phyloP scores from a whole-genome alignment of 2,797 vertebrate genomes.

The Rhinichthys osculus region DNA sequence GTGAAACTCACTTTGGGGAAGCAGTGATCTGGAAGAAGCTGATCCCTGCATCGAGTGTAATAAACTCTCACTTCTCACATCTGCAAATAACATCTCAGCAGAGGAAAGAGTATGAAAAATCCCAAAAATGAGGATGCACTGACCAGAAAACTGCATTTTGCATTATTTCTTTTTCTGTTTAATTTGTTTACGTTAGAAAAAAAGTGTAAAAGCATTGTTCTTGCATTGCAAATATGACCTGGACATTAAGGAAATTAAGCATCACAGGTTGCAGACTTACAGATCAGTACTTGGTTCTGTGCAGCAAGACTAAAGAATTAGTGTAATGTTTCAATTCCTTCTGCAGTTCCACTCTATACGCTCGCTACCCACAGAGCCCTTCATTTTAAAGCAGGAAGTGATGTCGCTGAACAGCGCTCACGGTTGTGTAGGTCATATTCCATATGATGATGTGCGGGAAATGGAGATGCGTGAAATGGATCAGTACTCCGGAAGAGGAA shows the following conservation, averaged over 20 bases:
- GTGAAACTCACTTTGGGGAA: conserved; percentile 12
- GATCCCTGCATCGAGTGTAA: conserved; percentile 19
- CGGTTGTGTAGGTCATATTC: conserved; percentile 7
- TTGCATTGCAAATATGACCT: background rate
- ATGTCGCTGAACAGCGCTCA: background rate
- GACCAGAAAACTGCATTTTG: background rate
- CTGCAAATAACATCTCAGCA: conserved; percentile 8
- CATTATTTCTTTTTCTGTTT: background rate
- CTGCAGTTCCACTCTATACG: background rate
- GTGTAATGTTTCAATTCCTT: background rate
- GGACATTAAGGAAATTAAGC: background rate
- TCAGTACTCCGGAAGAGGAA: conserved; percentile 30
- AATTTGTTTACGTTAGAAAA: background rate
- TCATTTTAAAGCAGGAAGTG: conserved; percentile 32
- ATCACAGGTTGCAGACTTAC: background rate
- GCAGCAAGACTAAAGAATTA: background rate
- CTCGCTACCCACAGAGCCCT: background rate
- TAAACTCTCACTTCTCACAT: conserved; percentile 11
- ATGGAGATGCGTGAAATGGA: conserved; percentile 35
- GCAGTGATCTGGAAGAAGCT: conserved; percentile 16
- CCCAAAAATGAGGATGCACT: background rate
- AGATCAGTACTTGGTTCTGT: background rate
- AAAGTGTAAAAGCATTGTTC: background rate
- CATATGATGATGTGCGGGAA: conserved; percentile 13
- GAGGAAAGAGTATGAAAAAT: background rate